Evolutionary conservation across 2,113 vertebrate species (phyloP), one percentile per base, ranked within the genome.

Genomic region (Forbesichthys papilliferus): DNA sequence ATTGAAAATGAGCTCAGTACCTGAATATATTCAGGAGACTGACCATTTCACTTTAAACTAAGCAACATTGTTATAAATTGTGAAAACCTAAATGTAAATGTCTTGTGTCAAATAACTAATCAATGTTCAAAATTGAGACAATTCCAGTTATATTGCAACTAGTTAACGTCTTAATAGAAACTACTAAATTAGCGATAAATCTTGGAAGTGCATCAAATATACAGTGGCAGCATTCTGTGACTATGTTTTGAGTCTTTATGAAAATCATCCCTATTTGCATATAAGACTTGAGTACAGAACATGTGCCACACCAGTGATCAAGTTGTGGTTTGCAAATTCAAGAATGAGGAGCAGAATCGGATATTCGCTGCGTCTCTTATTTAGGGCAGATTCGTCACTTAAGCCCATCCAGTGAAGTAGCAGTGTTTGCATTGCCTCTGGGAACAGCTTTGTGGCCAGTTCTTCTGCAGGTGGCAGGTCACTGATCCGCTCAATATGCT

Each of bases 281-380:
- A 94, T 94, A 3, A 95, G 87, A 72, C 92, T 94, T 16, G 94
- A 94, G 64, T 95, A 95, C 9, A 95, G 81, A 33, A 95, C 94
- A 64, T 95, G 93, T 12, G 94, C 93, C 56, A 94, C 94, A 1
- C 94, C 94, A 3, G 94, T 95, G 65, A 95, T 94, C 46, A 95
- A 93, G 79, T 94, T 95, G 66, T 92, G 94, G 78, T 95, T 95
- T 14, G 91, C 94, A 77, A 95, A 95, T 73, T 95, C 94, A 0
- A 95, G 87, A 49, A 95, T 94, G 1, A 94, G 92, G 2, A 94
- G 91, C 63, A 94, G 79, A 62, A 94, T 94, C 1, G 94, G 94
- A 49, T 90, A 94, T 80, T 94, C 93, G 7, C 91, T 93, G 60
- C 76, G 93, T 54, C 92, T 90, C 86, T 93, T 94, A 65, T 89